A percentile compares a stretch with the other conserved stretches of the same genome.
These are phyloP conservation scores for Zoroaster sp. DNA, from an alignment of 53 echinoderm and acorn worm genomes.

Conservation along the genomic window DNA sequence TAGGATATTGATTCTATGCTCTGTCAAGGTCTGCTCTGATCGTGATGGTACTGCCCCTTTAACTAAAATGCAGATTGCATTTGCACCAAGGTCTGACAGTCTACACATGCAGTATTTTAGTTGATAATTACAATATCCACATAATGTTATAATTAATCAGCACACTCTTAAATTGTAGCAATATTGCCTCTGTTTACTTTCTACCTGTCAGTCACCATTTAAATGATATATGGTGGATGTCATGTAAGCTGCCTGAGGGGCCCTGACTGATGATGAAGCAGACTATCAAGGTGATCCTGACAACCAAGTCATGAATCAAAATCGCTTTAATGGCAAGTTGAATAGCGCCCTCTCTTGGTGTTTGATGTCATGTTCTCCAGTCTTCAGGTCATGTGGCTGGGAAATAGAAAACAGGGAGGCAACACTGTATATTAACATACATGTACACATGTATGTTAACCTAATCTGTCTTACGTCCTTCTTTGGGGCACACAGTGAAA, in stretches of 20 bases:
- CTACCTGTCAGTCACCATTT: constrained; percentile 33
- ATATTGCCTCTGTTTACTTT: constrained; percentile 1
- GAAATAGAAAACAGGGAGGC: too few relatives aligned
- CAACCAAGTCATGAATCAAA: not conserved
- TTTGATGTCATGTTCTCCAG: not conserved
- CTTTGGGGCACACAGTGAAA: too few relatives aligned
- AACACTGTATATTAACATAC: not conserved
- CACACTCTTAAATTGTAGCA: not conserved
- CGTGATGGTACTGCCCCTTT: too few relatives aligned
- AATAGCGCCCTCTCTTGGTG: constrained; percentile 31
- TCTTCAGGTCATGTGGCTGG: too few relatives aligned
- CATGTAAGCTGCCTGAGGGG: not conserved
- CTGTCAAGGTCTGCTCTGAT: too few relatives aligned
- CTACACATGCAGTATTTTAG: too few relatives aligned
- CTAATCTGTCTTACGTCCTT: too few relatives aligned
- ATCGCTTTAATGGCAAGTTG: not conserved
- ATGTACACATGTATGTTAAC: not conserved
- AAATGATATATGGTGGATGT: constrained; percentile 12
- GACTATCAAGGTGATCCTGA: not conserved
- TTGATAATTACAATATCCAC: too few relatives aligned
- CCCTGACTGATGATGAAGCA: not conserved
- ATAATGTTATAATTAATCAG: too few relatives aligned
- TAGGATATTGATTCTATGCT: too few relatives aligned
- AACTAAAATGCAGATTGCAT: too few relatives aligned
- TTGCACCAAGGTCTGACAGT: too few relatives aligned